These are phyloP conservation scores for Fragum whitleyi DNA, from an alignment of 2,888 invertebrate species.

Conservation along the genomic window DNA sequence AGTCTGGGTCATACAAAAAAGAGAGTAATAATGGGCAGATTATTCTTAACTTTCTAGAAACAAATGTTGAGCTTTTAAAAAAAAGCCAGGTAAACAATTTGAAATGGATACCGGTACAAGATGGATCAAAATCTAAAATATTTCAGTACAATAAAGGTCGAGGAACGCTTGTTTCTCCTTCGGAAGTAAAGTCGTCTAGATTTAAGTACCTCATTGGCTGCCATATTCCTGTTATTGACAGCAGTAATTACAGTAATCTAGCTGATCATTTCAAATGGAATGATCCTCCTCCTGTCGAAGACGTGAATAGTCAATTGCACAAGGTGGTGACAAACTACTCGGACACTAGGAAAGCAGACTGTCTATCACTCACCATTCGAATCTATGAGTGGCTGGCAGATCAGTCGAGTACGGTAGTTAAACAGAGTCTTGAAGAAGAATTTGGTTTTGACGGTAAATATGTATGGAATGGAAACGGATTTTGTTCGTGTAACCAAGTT, in stretches of 20 bases:
- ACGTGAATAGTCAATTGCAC: neutral
- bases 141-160: slow-evolving; percentile 7
- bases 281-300: neutral
- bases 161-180: slow-evolving; percentile 27
- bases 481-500: slow-evolving; percentile 20
- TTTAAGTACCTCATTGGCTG: slow-evolving; percentile 41
- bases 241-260: neutral
- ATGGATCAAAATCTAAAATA: neutral
- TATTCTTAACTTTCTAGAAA: neutral
- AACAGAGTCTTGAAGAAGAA: neutral
- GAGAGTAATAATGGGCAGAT: neutral
- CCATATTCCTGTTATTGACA: slow-evolving; percentile 32
- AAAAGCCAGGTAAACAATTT: neutral
- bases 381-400: slow-evolving; percentile 20
- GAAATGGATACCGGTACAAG: slow-evolving; percentile 23
- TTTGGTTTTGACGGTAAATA: neutral
- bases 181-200: slow-evolving; percentile 24
- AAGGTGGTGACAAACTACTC: neutral
- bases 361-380: neutral
- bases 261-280: slow-evolving; percentile 22
- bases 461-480: slow-evolving; percentile 47
- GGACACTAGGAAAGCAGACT: neutral
- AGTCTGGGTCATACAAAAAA: neutral
- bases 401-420: neutral
- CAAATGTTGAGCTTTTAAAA: neutral